phyloP scores from a whole-genome alignment of 2,113 vertebrate genomes.

The Noctilio leporinus region DNA sequence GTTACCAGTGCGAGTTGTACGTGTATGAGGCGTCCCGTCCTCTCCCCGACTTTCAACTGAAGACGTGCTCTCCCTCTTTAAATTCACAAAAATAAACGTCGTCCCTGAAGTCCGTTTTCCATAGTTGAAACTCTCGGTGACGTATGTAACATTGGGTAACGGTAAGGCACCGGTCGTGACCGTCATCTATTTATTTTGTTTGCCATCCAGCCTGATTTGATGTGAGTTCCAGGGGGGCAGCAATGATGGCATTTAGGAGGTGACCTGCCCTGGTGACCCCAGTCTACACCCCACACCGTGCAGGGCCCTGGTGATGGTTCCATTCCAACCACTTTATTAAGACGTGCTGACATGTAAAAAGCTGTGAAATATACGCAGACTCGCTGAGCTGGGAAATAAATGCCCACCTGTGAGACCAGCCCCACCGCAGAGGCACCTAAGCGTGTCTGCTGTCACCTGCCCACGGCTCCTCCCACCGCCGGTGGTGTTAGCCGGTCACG shows the following conservation, averaged over 20 bases:
- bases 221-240: neutral
- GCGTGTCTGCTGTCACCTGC: too few relatives aligned
- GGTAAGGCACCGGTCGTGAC: neutral
- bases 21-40: neutral
- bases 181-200: neutral
- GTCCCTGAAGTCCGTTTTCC: neutral
- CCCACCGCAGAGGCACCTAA: neutral
- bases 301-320: neutral
- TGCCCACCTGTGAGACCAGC: neutral
- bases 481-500: too few relatives aligned
- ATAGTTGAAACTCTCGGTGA: neutral
- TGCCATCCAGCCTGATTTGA: neutral
- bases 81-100: neutral
- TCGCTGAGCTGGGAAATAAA: neutral
- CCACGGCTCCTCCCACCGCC: too few relatives aligned
- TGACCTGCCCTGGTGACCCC: neutral
- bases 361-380: neutral
- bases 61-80: neutral
- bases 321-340: neutral
- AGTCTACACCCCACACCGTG: neutral
- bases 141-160: neutral
- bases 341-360: neutral
- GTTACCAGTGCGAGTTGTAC: neutral
- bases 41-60: neutral
- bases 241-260: neutral